A percentile compares a stretch with the other conserved stretches of the same genome.
Evolutionary conservation across 2,797 vertebrate genomes (phyloP).

Genomic region (Sardinella longiceps): DNA sequence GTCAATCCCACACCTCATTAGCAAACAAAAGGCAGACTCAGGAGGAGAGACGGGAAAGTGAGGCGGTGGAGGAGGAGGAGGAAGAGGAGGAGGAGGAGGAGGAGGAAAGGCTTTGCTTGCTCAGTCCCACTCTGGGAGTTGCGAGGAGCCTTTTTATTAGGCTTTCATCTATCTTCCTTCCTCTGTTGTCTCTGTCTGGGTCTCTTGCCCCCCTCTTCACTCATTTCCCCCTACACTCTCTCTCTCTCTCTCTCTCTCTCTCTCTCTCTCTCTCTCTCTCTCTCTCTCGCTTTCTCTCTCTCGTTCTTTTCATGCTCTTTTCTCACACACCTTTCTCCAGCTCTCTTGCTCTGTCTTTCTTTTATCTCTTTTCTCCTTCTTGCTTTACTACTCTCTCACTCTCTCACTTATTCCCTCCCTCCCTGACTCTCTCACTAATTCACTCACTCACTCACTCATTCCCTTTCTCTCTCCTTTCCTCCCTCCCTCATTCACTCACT

Average conservation of each 20-base stretch:
- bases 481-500: not conserved
- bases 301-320: not conserved
- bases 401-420: not conserved
- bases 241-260: not conserved
- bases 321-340: not conserved
- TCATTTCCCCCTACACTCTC: too few relatives aligned
- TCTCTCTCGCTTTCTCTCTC: too few relatives aligned
- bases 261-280: too few relatives aligned
- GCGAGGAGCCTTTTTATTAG: constrained; percentile 16
- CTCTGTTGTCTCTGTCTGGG: not conserved
- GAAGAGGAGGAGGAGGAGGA: constrained; percentile 8
- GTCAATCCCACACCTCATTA: constrained; percentile 73
- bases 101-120: not conserved
- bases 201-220: not conserved
- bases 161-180: constrained; percentile 19
- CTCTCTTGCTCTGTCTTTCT: too few relatives aligned
- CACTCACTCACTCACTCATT: not conserved
- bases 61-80: not conserved
- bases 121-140: constrained; percentile 10
- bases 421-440: not conserved
- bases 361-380: not conserved
- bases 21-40: constrained; percentile 37
- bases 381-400: not conserved
- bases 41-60: not conserved
- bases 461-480: not conserved